phyloP scores from a whole-genome alignment of 2,888 invertebrate species.

The Drosophila maculinotata region DNA sequence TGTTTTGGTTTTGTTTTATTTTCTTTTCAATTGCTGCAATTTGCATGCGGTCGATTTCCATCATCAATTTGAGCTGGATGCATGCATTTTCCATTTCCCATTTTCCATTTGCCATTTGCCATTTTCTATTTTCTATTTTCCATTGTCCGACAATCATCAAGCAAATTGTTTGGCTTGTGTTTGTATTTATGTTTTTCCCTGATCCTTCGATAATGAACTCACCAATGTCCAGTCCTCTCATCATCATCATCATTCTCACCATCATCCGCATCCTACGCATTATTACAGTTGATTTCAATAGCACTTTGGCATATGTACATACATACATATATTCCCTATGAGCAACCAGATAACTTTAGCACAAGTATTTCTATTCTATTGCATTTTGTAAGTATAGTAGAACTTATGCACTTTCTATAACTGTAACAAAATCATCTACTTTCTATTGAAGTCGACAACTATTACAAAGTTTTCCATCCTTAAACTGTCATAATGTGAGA shows the following conservation, averaged over 20 bases:
- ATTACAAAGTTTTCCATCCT: too few relatives aligned
- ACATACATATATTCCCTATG: too few relatives aligned
- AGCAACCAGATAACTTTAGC: too few relatives aligned
- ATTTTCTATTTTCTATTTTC: constrained; percentile 17
- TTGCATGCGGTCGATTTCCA: constrained; percentile 49
- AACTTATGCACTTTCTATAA: too few relatives aligned
- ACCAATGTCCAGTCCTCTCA: constrained; percentile 2
- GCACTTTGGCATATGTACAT: too few relatives aligned
- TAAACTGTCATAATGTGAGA: too few relatives aligned
- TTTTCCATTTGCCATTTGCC: constrained; percentile 36
- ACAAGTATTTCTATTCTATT: too few relatives aligned
- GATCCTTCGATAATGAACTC: constrained; percentile 48
- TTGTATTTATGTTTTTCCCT: constrained; percentile 34
- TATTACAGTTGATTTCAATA: neutral
- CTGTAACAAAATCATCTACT: too few relatives aligned
- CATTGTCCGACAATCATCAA: constrained; percentile 50
- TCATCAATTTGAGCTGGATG: neutral
- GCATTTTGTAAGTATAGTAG: too few relatives aligned
- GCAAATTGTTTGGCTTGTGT: constrained; percentile 46
- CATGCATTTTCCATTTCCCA: constrained; percentile 16
- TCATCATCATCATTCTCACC: neutral
- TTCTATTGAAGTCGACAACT: too few relatives aligned
- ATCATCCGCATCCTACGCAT: neutral
- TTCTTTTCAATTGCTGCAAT: constrained; percentile 59
- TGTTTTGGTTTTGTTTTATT: constrained; percentile 39